phyloP scores from a whole-genome alignment of 2,888 invertebrate genomes.

The Drosophila longiperda region DNA sequence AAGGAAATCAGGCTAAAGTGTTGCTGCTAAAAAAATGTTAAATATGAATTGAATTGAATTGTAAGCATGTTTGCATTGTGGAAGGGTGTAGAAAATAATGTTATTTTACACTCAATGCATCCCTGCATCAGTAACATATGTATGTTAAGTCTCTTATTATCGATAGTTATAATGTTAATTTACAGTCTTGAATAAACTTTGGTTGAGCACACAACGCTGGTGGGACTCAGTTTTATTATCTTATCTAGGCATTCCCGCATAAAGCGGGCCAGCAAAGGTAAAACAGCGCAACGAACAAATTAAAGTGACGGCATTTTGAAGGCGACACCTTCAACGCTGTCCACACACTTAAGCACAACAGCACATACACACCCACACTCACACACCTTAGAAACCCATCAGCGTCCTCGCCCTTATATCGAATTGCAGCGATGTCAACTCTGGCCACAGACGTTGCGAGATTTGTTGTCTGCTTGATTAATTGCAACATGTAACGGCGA shows the following conservation, averaged over 20 bases:
- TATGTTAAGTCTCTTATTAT: too few species aligned
- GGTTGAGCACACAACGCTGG: too few species aligned
- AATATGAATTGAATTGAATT: too few species aligned
- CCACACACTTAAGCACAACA: constrained; percentile 8
- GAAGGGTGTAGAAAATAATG: too few species aligned
- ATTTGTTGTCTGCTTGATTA: constrained; percentile 74
- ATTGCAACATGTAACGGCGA: constrained; percentile 52
- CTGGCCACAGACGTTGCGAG: constrained; percentile 53
- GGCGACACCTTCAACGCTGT: constrained; percentile 3
- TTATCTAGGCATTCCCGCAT: neutral
- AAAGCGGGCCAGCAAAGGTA: constrained; percentile 16
- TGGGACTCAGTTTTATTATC: too few species aligned
- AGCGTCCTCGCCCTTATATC: constrained; percentile 29
- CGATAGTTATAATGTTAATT: too few species aligned
- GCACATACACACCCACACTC: constrained; percentile 10
- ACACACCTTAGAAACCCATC: constrained; percentile 14
- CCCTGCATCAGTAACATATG: too few species aligned
- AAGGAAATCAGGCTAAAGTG: too few species aligned
- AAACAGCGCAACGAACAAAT: constrained; percentile 22
- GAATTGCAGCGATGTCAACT: constrained; percentile 52
- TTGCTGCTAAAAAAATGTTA: too few species aligned
- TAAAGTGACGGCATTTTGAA: constrained; percentile 7
- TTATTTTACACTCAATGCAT: too few species aligned
- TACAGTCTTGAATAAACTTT: too few species aligned
- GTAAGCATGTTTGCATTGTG: too few species aligned